phyloP scores from a whole-genome alignment of 1,140 invertebrate genomes.

The Aphelinus atriplicis region DNA sequence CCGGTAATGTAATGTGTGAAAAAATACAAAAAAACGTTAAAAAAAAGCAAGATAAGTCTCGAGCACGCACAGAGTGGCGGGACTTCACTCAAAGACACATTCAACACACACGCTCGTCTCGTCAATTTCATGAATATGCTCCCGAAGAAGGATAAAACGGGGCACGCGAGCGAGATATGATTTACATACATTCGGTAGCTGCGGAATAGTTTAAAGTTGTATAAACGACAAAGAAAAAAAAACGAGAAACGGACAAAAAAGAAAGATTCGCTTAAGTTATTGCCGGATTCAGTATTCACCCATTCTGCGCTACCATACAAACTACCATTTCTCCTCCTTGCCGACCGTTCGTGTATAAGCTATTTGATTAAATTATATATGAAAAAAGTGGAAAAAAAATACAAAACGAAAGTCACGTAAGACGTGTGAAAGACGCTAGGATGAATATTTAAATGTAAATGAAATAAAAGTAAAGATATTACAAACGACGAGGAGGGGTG shows the following conservation, averaged over 20 bases:
- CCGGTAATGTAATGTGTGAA: slow-evolving; percentile 29
- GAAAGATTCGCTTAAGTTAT: slow-evolving; percentile 61
- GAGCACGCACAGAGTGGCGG: slow-evolving; percentile 14
- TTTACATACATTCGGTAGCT: slow-evolving; percentile 47
- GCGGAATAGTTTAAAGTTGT: slow-evolving; percentile 36
- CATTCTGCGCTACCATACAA: slow-evolving; percentile 36
- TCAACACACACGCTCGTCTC: slow-evolving; percentile 43
- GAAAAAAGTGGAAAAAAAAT: slow-evolving; percentile 19
- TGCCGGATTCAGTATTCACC: slow-evolving; percentile 64
- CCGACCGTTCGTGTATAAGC: slow-evolving; percentile 32
- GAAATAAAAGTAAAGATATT: slow-evolving; percentile 23
- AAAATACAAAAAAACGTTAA: slow-evolving; percentile 4
- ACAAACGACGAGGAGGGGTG: background rate
- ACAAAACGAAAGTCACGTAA: slow-evolving; percentile 18
- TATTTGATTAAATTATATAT: slow-evolving; percentile 9
- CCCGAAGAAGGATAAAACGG: slow-evolving; percentile 34
- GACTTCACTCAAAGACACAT: slow-evolving; percentile 32
- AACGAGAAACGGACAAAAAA: slow-evolving; percentile 27
- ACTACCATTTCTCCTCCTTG: slow-evolving; percentile 29
- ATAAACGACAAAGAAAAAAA: slow-evolving; percentile 30
- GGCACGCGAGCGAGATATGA: slow-evolving; percentile 48
- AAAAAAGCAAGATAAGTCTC: slow-evolving; percentile 24
- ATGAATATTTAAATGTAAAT: slow-evolving; percentile 39
- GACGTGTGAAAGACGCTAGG: slow-evolving; percentile 32
- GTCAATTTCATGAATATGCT: slow-evolving; percentile 50